Evolutionary conservation across 2,888 invertebrate species (phyloP).

Genomic region (Lacanobia oleracea): DNA sequence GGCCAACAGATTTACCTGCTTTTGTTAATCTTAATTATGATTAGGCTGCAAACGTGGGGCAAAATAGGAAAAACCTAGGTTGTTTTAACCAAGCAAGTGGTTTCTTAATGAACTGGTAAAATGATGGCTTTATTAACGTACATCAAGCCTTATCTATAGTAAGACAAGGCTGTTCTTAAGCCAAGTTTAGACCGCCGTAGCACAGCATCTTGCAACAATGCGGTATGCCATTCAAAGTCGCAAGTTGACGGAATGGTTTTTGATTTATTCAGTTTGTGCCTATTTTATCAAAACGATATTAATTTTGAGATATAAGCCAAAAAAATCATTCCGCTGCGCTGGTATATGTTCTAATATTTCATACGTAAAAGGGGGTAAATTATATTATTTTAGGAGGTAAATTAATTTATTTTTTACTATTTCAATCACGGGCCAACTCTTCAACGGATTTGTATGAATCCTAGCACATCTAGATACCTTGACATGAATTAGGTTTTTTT

Average conservation of each 20-base stretch:
- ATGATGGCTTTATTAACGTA: constrained; percentile 51
- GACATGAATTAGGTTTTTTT: too few relatives aligned
- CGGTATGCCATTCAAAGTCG: accelerated
- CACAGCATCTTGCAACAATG: not conserved
- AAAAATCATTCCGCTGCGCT: too few relatives aligned
- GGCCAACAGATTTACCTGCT: accelerated
- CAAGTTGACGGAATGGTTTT: not conserved
- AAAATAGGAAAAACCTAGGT: not conserved
- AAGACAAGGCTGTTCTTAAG: constrained; percentile 50
- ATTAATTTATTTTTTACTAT: too few relatives aligned
- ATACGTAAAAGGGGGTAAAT: too few relatives aligned
- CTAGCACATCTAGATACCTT: too few relatives aligned
- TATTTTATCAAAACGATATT: too few relatives aligned
- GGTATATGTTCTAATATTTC: too few relatives aligned
- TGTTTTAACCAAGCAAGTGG: constrained; percentile 7
- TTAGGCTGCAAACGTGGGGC: not conserved
- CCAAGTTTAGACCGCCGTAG: not conserved
- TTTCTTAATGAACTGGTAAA: constrained; percentile 6
- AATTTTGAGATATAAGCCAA: too few relatives aligned
- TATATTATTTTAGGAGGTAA: too few relatives aligned
- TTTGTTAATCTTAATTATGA: not conserved
- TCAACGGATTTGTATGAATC: too few relatives aligned
- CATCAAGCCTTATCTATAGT: constrained; percentile 36
- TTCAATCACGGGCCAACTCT: too few relatives aligned
- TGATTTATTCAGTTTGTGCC: not conserved